Evolutionary conservation across 2,113 vertebrate genomes (phyloP).

Genomic region (Terrapene triunguis): DNA sequence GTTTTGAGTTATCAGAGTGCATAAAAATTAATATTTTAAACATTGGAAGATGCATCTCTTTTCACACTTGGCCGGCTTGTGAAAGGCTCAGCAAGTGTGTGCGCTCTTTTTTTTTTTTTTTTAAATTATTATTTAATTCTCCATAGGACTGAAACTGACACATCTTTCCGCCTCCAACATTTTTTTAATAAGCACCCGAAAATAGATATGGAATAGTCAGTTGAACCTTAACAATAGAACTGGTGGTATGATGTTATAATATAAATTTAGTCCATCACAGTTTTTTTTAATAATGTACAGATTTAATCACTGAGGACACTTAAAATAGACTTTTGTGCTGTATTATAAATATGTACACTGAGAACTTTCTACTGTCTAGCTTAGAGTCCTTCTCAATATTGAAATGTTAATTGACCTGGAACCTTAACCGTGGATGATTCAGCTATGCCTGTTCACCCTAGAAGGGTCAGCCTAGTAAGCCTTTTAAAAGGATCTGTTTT

Average conservation of each 20-base stretch:
- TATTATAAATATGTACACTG: too few relatives aligned
- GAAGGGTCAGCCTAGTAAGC: not conserved
- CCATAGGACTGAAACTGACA: not conserved
- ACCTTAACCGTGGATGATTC: not conserved
- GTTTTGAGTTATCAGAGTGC: not conserved
- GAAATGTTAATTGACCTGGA: not conserved
- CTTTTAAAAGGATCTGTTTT: too few relatives aligned
- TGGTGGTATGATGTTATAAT: not conserved
- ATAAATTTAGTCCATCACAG: not conserved
- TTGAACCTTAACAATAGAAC: not conserved
- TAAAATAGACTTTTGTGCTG: rapidly evolving
- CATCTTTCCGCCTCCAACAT: conserved; percentile 7
- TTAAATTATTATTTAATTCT: not conserved
- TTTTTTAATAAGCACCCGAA: not conserved
- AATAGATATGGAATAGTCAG: not conserved
- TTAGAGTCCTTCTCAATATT: not conserved
- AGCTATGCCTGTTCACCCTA: not conserved
- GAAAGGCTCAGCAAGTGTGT: not conserved
- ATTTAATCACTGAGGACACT: not conserved
- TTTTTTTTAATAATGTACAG: not conserved
- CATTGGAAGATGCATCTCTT: not conserved
- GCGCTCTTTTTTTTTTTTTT: conserved; percentile 4
- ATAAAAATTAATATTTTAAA: not conserved
- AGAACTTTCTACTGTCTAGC: not conserved
- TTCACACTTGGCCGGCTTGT: not conserved